Percentiles rank a stretch among this genome's conserved stretches.
These are phyloP conservation scores for Calcarius lapponicus DNA, from an alignment of 2,797 vertebrate genomes.

Conservation along the genomic window DNA sequence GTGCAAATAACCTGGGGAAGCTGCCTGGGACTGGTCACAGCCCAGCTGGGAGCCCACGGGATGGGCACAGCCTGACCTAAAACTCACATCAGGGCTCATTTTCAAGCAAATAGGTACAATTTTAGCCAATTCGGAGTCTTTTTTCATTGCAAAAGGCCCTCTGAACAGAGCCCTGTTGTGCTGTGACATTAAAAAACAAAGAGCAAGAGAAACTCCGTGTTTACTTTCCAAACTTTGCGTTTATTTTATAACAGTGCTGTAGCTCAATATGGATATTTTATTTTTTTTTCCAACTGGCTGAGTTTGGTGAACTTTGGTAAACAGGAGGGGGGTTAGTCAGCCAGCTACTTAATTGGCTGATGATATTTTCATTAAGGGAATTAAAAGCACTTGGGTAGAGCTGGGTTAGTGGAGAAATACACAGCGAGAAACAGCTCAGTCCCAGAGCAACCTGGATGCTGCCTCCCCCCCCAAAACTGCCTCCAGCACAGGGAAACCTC, in stretches of 20 bases:
- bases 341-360: background rate
- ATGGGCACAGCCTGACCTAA: background rate
- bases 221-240: slow-evolving; percentile 17
- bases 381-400: background rate
- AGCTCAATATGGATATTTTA: background rate
- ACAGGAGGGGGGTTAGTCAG: slow-evolving; percentile 12
- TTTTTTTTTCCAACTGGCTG: background rate
- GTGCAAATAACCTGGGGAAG: background rate
- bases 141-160: background rate
- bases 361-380: background rate
- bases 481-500: background rate
- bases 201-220: background rate
- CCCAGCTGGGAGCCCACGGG: accelerated
- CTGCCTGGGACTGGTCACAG: background rate
- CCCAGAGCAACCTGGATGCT: background rate
- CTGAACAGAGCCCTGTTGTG: slow-evolving; percentile 32
- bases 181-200: slow-evolving; percentile 19
- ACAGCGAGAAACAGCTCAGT: background rate
- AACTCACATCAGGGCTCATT: background rate
- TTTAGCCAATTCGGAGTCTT: background rate
- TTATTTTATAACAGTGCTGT: slow-evolving; percentile 28
- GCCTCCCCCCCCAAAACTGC: background rate
- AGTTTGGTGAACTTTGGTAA: background rate
- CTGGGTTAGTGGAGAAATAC: background rate
- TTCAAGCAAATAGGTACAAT: background rate